Evolutionary conservation across 2,113 vertebrate species (phyloP), one percentile per base, ranked within the genome.

Genomic region (Ochotona princeps): DNA sequence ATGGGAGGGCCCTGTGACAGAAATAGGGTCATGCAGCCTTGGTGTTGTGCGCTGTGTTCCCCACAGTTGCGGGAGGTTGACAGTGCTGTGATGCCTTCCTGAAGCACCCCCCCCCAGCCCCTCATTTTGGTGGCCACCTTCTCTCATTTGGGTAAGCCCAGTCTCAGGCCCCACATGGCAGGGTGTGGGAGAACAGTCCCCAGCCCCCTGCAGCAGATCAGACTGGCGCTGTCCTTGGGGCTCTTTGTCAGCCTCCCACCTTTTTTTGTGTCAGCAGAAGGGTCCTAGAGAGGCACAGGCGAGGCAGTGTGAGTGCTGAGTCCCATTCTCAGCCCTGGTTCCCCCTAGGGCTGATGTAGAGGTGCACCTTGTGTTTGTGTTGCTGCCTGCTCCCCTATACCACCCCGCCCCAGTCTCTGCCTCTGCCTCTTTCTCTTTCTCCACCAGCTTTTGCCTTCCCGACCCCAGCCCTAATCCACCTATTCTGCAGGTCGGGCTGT

Each of bases 201-300:
- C 21, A 23, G 73, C 44, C 0, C 14, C 28, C 74, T 28, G 9
- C 1, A 51, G 8, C 3, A 1, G 51, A 28, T 30, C 54, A 28
- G 54, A 17, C 0, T 49, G 67, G 11, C 70, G 78, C 65, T 66
- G 21, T 84, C 88, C 54, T 78, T 8, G 26, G 81, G 57, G 51
- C 32, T 54, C 18, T 35, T 81, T 82, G 63, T 94, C 23, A 4
- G 49, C 49, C 63, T 7, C 30, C 60, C 57, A 69, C 75, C 79
- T 83, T 89, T 80, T 89, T 12, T 0, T 23, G 70, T 85, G 79
- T 86, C 70, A 17, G 35, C 1, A 3, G 66, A 14, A 44, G 72
- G 86, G n/a, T 78, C 75, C 66, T 30, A 61, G 74, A 90, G 92
- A 96, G 91, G 65, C 75, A 51, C 65, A 95, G 78, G 81, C 69